A percentile compares a stretch with the other conserved stretches of the same genome.
Conservation (phyloP, 2,888 invertebrate genomes). For the Agapostemon virescens region DNA sequence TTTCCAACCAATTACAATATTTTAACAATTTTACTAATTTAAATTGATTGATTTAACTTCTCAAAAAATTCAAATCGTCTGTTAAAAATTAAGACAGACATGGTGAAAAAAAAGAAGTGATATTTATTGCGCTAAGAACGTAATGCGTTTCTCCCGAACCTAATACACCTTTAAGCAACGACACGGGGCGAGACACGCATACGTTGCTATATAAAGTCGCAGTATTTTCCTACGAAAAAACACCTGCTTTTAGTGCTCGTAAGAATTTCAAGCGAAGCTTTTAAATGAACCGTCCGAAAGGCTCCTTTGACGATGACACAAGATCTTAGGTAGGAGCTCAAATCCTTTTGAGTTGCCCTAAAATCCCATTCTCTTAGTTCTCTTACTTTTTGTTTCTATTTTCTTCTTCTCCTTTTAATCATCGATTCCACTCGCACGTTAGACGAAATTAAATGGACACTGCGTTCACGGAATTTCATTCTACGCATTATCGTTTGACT, state of each 20-base stretch:
- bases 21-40: no score
- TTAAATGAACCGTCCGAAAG: conserved; percentile 37
- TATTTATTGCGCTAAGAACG: conserved; percentile 3
- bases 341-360: conserved; percentile 20
- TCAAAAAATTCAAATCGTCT: no score
- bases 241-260: conserved; percentile 28
- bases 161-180: conserved; percentile 8
- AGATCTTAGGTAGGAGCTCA: conserved; percentile 16
- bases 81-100: no score
- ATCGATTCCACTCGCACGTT: neutral
- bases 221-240: conserved; percentile 40
- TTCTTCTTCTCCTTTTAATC: neutral
- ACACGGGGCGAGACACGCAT: neutral
- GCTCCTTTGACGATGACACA: conserved; percentile 46
- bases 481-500: neutral
- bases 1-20: no score
- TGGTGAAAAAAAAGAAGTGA: neutral
- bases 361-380: neutral
- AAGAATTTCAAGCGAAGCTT: conserved; percentile 40
- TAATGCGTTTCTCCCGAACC: conserved; percentile 4
- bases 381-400: accelerated
- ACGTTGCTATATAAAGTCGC: conserved; percentile 6
- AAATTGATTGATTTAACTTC: no score
- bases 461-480: neutral
- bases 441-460: neutral